Percentiles rank a stretch among this genome's conserved stretches.
Evolutionary conservation across 2,113 vertebrate genomes (phyloP).

Genomic region (Eulemur rufifrons): DNA sequence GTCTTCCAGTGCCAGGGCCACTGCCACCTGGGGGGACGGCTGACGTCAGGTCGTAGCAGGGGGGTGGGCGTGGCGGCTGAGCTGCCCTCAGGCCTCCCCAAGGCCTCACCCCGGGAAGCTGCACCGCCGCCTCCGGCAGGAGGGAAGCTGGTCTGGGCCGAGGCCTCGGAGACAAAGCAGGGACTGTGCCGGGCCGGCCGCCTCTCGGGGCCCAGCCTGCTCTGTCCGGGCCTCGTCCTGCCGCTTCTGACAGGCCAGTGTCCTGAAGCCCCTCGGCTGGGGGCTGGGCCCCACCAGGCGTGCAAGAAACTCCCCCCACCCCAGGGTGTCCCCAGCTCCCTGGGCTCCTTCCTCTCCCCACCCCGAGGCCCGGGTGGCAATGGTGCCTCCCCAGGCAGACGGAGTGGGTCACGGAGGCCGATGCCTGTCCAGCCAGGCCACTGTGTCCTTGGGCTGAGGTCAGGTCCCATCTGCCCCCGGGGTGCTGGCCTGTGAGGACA

Average conservation of each 20-base stretch:
- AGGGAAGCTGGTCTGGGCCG: slow-evolving; percentile 48
- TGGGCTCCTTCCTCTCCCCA: no score
- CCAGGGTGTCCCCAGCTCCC: no score
- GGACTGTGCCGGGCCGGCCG: slow-evolving; percentile 43
- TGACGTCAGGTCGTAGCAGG: neutral
- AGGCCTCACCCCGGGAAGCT: neutral
- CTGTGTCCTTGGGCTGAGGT: neutral
- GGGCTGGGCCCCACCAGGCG: neutral
- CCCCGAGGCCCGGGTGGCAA: neutral
- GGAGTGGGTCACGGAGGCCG: fast-evolving
- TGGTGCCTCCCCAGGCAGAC: fast-evolving
- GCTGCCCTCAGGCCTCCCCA: neutral
- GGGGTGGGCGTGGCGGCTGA: neutral
- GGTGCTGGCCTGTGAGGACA: neutral
- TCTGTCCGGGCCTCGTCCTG: neutral
- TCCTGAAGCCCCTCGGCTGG: slow-evolving; percentile 29
- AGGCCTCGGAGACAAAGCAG: slow-evolving; percentile 47
- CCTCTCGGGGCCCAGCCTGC: neutral
- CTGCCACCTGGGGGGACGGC: neutral
- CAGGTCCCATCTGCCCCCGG: neutral
- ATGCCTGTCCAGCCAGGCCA: fast-evolving
- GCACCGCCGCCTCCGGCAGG: neutral
- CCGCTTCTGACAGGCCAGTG: slow-evolving; percentile 61
- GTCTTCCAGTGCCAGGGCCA: neutral
- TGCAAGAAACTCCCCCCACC: neutral